phyloP scores from a whole-genome alignment of 2,113 vertebrate species.

The Hemibagrus wyckioides region DNA sequence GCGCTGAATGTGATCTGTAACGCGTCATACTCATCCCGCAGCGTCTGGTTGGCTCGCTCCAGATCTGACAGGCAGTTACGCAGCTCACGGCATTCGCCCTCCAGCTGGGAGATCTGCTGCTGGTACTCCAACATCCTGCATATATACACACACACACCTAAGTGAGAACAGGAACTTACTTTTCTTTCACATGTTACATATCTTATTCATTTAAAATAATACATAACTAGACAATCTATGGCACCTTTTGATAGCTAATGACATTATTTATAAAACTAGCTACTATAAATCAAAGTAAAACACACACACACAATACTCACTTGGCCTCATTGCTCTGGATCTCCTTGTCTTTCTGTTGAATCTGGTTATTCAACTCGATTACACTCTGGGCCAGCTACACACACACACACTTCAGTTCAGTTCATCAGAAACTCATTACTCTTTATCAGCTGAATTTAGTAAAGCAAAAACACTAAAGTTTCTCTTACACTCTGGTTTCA shows the following conservation, averaged over 20 bases:
- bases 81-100: constrained; percentile 87
- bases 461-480: neutral
- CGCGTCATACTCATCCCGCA: constrained; percentile 97
- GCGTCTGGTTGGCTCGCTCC: constrained; percentile 91
- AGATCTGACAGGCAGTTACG: constrained; percentile 85
- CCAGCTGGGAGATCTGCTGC: constrained; percentile 82
- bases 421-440: neutral
- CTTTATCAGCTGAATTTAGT: neutral
- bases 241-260: neutral
- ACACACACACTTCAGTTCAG: neutral
- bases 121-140: constrained; percentile 87
- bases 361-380: constrained; percentile 94
- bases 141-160: constrained; percentile 10
- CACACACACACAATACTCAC: constrained; percentile 71
- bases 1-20: constrained; percentile 97
- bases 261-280: neutral
- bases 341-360: constrained; percentile 94
- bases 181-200: neutral
- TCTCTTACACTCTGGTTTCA: too few species aligned
- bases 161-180: too few species aligned
- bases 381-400: constrained; percentile 90
- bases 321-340: constrained; percentile 92
- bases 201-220: too few species aligned
- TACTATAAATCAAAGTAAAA: neutral
- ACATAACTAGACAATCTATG: neutral